Base-by-base conservation (phyloP, 2,113 vertebrate species). In the Carassius auratus region DNA sequence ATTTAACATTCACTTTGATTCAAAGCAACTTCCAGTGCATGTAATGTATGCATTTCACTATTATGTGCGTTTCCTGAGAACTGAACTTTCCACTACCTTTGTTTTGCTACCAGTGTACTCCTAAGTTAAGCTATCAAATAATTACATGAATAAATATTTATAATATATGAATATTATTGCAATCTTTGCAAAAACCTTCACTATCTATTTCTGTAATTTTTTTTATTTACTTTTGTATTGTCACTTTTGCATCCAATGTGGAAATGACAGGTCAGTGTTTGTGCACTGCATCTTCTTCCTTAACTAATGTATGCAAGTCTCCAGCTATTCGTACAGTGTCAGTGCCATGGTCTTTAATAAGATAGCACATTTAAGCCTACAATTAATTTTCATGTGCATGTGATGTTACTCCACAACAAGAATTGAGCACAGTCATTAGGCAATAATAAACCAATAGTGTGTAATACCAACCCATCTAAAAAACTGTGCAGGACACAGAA, bases 351-450 rank as follows among this genome's bases (percentile, higher is more conserved):
- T 80, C 38, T 66, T 30, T 81, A 81, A 81, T 48, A 45, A 81
- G 38, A 81, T 69, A 52, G 33, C 21, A 42, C 19, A 38, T 62
- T 45, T 62, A 62, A 80, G 77, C 10, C 14, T 33, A 68, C 42
- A 33, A 81, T 68, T 68, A 68, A 81, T 81, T 52, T 81, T 13
- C 42, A 81, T 68, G 62, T 81, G 42, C 23, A 26, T 52, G 62
- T 81, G 62, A 52, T 26, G 0, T 52, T 33, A 33, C 38, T 19
- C 62, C 62, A 52, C 23, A 81, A 81, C 45, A 36, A 36, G 45
- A 68, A 52, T 68, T 81, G 62, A 81, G 62, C 8, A 12, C 42
- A 66, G 13, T 81, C 78, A 68, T 68, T 50, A 69, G 9, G 9
- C 45, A 52, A 17, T 68, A 50, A 66, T 68, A 50, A 81, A 50